Base-by-base conservation (phyloP, 2,113 vertebrate genomes). In the Mastomys natalensis region DNA sequence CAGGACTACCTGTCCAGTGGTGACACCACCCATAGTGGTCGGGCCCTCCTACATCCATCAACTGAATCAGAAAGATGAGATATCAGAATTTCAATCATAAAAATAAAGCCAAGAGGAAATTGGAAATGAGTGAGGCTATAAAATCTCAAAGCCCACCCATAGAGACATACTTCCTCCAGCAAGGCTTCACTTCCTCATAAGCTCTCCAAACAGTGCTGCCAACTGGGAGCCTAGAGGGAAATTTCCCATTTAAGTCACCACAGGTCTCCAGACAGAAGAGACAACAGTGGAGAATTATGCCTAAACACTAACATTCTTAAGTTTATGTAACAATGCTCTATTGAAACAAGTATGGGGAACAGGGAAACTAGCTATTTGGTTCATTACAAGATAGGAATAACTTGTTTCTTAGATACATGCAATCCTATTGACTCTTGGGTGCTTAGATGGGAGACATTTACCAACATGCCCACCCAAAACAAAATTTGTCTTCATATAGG, bases 291-390 rank as follows among this genome's bases (percentile, higher is more conserved):
- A 96, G 77, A 81, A 68, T 4, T 15, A 26, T 26, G 7, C 58
- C 90, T 90, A 74, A 96, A 97, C 95, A 96, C 68, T 21, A 82
- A 29, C 62, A 90, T 97, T 88, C 73, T 66, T 12, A 93, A 93
- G 90, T 78, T 74, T 22, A 90, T 90, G 86, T 55, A 94, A 78
- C 0, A 43, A 17, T 6, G 84, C 78, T 86, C 76, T 88, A 87
- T 80, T 62, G 95, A 94, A 96, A 48, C 53, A 7, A 91, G 80
- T 70, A 77, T 58, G 72, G 73, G 48, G 17, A 1, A 91, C 0
- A 0, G 7, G 78, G 73, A 96, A 95, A 82, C 26, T 53, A 51
- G 89, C 64, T 31, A 87, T 85, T 81, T 92, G 4, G 64, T 64
- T 7, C 13, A 62, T 29, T 45, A 43, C 10, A 85, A 45, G 13